Conservation (phyloP, 2,113 vertebrate species). For the Hyperopisus bebe region DNA sequence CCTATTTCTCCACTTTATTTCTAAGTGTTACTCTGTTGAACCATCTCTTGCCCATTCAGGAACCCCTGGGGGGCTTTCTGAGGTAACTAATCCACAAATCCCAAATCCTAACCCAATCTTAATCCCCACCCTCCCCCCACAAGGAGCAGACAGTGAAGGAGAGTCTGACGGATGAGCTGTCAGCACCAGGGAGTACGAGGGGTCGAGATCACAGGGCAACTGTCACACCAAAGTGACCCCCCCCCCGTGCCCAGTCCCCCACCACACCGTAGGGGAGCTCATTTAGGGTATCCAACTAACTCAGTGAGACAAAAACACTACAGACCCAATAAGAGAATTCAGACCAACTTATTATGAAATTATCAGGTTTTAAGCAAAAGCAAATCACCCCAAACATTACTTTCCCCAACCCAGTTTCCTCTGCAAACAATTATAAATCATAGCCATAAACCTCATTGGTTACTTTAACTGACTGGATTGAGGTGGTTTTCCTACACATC, state of each 20-base stretch:
- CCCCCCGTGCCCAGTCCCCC: not conserved
- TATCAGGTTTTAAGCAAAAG: not conserved
- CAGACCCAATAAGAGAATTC: not conserved
- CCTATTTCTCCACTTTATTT: not conserved
- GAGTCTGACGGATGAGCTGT: not conserved
- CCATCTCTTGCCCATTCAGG: not conserved
- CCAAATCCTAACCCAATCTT: not conserved
- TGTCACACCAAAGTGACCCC: not conserved
- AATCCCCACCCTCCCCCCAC: not conserved
- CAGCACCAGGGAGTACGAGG: not conserved
- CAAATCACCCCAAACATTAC: not conserved
- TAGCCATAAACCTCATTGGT: conserved; percentile 24
- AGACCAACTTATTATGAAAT: not conserved
- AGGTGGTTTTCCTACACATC: not conserved
- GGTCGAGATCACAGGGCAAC: not conserved
- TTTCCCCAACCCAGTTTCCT: not conserved
- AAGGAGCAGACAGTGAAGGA: not conserved
- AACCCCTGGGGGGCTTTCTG: not conserved
- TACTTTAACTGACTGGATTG: not conserved
- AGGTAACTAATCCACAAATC: not conserved
- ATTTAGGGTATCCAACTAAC: not conserved
- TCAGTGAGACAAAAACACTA: not conserved
- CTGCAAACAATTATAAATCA: not conserved
- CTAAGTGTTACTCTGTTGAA: not conserved
- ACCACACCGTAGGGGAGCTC: not conserved